phyloP scores from a whole-genome alignment of 64 coral and sea anemone species.

The Montipora cactus region DNA sequence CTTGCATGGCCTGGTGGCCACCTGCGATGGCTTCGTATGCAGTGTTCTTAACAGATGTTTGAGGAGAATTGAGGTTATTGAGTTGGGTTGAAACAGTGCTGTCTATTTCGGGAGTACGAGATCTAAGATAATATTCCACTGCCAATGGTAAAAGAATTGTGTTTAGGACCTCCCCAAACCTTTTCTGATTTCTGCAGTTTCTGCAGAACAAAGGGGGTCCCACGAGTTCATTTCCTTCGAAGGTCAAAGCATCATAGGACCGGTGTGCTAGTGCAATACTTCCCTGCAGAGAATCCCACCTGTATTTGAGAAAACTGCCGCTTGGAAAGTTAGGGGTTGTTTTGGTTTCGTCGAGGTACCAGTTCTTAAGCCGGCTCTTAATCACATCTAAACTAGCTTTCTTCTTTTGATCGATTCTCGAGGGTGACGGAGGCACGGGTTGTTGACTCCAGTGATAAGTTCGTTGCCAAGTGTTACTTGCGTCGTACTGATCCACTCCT shows the following conservation, averaged over 20 bases:
- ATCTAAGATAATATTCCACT: background rate
- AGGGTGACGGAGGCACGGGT: background rate
- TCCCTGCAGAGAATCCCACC: background rate
- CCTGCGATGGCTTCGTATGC: conserved; percentile 2
- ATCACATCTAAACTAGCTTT: background rate
- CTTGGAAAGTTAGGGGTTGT: background rate
- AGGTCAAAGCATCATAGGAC: background rate
- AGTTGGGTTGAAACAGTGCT: background rate
- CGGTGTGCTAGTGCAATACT: background rate
- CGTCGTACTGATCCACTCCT: background rate
- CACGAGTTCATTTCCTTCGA: background rate
- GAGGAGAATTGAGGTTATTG: background rate
- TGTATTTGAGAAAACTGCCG: background rate
- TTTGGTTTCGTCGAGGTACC: conserved; percentile 31
- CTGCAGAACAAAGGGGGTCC: conserved; percentile 8
- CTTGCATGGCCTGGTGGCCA: background rate
- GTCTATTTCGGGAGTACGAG: background rate
- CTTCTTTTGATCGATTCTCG: background rate
- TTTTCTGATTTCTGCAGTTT: background rate
- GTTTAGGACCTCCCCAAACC: background rate
- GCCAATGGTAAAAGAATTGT: conserved; percentile 28
- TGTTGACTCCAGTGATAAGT: conserved; percentile 10
- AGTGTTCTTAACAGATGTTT: background rate
- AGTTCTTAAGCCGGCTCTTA: conserved; percentile 33
- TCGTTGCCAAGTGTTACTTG: conserved; percentile 27